Conservation (phyloP, 2,797 vertebrate genomes). For the Clarias laeviceps region DNA sequence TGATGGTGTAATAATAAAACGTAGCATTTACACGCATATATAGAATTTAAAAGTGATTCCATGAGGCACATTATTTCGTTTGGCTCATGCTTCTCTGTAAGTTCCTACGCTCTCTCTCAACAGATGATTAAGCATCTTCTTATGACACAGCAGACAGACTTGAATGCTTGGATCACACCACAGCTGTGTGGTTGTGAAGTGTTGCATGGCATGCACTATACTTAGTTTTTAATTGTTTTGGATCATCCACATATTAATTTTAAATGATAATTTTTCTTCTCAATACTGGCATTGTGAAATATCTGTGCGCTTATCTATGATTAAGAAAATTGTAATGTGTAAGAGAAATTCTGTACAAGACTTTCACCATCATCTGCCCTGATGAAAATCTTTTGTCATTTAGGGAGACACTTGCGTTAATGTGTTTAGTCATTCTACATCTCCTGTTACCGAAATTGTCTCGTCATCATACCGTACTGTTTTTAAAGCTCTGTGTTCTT, state of each 20-base stretch:
- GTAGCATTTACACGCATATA: neutral
- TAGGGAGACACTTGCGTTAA: neutral
- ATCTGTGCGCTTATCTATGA: no score
- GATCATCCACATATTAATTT: neutral
- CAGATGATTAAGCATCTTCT: constrained; percentile 33
- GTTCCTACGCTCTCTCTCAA: neutral
- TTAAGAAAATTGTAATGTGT: neutral
- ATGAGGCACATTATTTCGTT: neutral
- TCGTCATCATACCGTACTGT: no score
- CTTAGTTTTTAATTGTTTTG: neutral
- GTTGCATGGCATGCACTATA: constrained; percentile 3
- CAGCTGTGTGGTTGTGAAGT: constrained; percentile 21
- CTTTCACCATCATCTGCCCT: neutral
- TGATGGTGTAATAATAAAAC: neutral
- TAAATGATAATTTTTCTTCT: neutral
- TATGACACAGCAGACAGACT: constrained; percentile 17
- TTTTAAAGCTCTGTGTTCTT: neutral
- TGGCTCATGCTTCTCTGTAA: neutral
- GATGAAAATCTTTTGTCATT: neutral
- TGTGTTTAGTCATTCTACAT: neutral
- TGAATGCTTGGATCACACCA: neutral
- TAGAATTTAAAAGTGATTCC: neutral
- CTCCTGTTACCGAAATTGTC: neutral
- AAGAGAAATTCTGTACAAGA: neutral
- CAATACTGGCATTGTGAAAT: neutral